A percentile compares a stretch with the other conserved stretches of the same genome.
phyloP scores from a whole-genome alignment of 2,888 invertebrate genomes.

The Synergus laeviventris region DNA sequence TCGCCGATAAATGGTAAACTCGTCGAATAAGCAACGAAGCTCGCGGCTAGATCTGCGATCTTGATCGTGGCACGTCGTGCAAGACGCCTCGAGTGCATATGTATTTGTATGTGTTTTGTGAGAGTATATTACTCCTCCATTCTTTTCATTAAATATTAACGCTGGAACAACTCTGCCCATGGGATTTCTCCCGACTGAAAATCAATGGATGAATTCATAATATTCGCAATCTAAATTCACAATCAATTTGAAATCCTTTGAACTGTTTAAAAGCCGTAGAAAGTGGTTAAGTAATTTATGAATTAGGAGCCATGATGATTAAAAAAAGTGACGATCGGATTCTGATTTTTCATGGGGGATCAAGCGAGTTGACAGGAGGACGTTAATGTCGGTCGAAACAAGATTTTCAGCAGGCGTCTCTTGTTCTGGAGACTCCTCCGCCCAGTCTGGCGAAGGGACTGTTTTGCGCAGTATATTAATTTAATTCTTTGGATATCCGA shows the following conservation, averaged over 20 bases:
- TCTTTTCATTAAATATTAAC: conserved; percentile 59
- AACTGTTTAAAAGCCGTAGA: too few species aligned
- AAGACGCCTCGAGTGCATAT: conserved; percentile 55
- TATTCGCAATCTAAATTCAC: not conserved
- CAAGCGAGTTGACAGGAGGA: conserved; percentile 52
- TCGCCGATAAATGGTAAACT: conserved; percentile 69
- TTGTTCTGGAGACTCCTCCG: conserved; percentile 53
- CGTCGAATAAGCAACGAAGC: conserved; percentile 62
- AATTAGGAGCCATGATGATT: not conserved
- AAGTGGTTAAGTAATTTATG: too few species aligned
- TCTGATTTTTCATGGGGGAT: conserved; percentile 52
- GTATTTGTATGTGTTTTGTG: conserved; percentile 14
- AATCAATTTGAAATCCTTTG: not conserved
- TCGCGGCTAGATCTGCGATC: conserved; percentile 63
- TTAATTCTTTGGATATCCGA: conserved; percentile 76
- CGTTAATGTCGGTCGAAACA: conserved; percentile 64
- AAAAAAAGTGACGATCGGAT: conserved; percentile 45
- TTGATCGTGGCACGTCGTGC: conserved; percentile 67
- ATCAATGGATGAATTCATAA: not conserved
- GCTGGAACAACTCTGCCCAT: conserved; percentile 47
- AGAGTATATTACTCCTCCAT: conserved; percentile 29
- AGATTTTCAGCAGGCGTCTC: conserved; percentile 59
- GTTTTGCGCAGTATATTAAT: conserved; percentile 74
- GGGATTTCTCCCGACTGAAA: conserved; percentile 23
- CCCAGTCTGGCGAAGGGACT: conserved; percentile 59